Evolutionary conservation across 30 jellyfish, hydroid and myxozoan genomes (phyloP).

Genomic region (Hydra vulgaris): DNA sequence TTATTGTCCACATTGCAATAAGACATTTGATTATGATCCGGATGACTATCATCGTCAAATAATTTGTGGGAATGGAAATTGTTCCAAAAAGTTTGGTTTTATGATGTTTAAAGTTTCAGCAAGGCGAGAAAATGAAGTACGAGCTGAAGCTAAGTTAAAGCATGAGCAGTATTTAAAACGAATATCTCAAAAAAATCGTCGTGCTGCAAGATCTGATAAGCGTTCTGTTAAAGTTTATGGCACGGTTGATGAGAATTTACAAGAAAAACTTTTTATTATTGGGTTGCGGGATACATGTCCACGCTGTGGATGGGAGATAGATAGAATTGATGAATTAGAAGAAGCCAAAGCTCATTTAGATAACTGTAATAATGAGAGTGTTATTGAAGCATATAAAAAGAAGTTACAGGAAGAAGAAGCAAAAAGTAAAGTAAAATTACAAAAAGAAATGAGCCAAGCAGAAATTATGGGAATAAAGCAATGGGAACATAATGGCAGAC

Average conservation of each 20-base stretch:
- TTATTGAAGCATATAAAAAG: background rate
- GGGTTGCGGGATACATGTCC: slow-evolving; percentile 27
- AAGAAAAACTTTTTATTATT: slow-evolving; percentile 24
- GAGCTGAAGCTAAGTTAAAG: slow-evolving; percentile 19
- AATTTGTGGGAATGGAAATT: slow-evolving; percentile 22
- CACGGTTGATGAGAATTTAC: background rate
- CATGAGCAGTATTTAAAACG: slow-evolving; percentile 18
- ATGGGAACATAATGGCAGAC: slow-evolving; percentile 46
- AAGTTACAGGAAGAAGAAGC: background rate
- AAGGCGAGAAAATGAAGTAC: slow-evolving; percentile 28
- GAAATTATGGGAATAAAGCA: slow-evolving; percentile 30
- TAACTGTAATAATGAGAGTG: slow-evolving; percentile 8
- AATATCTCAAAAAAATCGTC: slow-evolving; percentile 30
- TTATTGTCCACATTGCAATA: slow-evolving; percentile 32
- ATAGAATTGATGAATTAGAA: slow-evolving; percentile 19
- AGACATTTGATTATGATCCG: slow-evolving; percentile 26
- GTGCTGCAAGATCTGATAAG: slow-evolving; percentile 33
- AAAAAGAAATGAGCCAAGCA: slow-evolving; percentile 9
- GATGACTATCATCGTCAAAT: slow-evolving; percentile 42
- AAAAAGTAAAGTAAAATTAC: background rate
- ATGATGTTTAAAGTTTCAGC: slow-evolving; percentile 42
- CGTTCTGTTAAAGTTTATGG: background rate
- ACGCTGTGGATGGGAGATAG: slow-evolving; percentile 36
- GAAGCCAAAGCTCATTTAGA: slow-evolving; percentile 20
- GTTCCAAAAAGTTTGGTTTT: slow-evolving; percentile 30